phyloP scores from a whole-genome alignment of 2,888 invertebrate genomes.

The Melitaea athalia region DNA sequence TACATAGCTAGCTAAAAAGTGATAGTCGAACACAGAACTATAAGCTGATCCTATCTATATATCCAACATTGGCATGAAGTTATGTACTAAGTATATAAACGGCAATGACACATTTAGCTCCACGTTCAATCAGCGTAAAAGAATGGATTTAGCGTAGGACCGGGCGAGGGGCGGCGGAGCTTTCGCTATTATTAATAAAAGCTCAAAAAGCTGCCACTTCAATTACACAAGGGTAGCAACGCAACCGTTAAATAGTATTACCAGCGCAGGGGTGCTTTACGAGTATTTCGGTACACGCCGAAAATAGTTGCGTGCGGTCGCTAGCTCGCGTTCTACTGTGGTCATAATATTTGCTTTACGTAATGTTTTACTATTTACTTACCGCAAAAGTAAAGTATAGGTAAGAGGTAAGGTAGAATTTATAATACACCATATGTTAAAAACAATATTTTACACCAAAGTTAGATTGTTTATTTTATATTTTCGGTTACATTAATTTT shows the following conservation, averaged over 20 bases:
- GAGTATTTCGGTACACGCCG: background rate
- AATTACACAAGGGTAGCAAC: conserved; percentile 15
- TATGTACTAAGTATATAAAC: background rate
- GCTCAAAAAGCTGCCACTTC: conserved; percentile 19
- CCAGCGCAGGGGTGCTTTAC: background rate
- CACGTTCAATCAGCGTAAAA: conserved; percentile 6
- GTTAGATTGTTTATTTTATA: too few species aligned
- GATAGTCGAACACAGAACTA: too few species aligned
- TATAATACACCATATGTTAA: too few species aligned
- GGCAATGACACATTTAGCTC: background rate
- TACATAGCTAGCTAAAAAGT: too few species aligned
- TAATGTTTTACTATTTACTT: background rate
- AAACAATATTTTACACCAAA: too few species aligned
- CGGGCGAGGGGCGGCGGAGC: conserved; percentile 9
- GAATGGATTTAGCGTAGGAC: background rate
- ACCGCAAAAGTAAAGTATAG: background rate
- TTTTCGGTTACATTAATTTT: too few species aligned
- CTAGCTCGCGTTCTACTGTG: background rate
- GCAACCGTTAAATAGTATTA: conserved; percentile 19
- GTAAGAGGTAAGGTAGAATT: too few species aligned
- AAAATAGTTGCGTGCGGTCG: background rate
- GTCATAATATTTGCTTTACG: too few species aligned
- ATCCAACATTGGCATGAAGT: too few species aligned
- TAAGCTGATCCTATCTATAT: too few species aligned
- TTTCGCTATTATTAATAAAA: conserved; percentile 17